These are phyloP conservation scores for Scaptomyza hsui DNA, from an alignment of 1,140 invertebrate species.

Conservation along the genomic window DNA sequence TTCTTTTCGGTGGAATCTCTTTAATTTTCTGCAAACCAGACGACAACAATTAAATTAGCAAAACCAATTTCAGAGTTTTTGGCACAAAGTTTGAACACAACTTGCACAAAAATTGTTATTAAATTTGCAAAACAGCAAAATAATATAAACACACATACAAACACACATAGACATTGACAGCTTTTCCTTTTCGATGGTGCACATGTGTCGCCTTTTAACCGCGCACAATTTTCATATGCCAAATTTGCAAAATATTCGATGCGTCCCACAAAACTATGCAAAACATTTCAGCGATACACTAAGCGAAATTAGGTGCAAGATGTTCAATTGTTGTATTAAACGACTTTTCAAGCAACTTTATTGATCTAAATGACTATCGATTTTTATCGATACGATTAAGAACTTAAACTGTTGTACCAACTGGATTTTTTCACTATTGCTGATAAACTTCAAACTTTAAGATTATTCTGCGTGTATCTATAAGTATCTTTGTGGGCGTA, in stretches of 20 bases:
- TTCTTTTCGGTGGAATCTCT: background rate
- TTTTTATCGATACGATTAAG: no score
- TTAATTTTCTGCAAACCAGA: slow-evolving; percentile 35
- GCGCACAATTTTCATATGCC: slow-evolving; percentile 78
- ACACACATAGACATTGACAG: background rate
- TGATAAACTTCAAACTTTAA: background rate
- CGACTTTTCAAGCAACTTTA: no score
- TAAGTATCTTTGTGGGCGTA: background rate
- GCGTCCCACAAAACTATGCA: slow-evolving; percentile 65
- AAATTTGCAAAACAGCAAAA: slow-evolving; percentile 59
- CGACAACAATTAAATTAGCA: slow-evolving; percentile 74
- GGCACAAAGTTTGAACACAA: slow-evolving; percentile 25
- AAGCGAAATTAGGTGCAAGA: slow-evolving; percentile 1
- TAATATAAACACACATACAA: slow-evolving; percentile 25
- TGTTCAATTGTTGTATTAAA: no score
- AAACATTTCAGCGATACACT: slow-evolving; percentile 27
- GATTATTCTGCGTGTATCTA: background rate
- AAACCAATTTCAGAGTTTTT: slow-evolving; percentile 67
- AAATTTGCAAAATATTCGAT: slow-evolving; percentile 77
- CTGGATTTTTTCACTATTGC: background rate
- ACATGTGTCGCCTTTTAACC: slow-evolving; percentile 77
- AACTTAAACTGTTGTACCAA: no score
- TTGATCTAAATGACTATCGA: no score
- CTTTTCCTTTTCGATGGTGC: background rate
- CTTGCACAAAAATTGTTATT: slow-evolving; percentile 73